These are phyloP conservation scores for Pegoplata infirma DNA, from an alignment of 2,888 invertebrate genomes.

Conservation along the genomic window DNA sequence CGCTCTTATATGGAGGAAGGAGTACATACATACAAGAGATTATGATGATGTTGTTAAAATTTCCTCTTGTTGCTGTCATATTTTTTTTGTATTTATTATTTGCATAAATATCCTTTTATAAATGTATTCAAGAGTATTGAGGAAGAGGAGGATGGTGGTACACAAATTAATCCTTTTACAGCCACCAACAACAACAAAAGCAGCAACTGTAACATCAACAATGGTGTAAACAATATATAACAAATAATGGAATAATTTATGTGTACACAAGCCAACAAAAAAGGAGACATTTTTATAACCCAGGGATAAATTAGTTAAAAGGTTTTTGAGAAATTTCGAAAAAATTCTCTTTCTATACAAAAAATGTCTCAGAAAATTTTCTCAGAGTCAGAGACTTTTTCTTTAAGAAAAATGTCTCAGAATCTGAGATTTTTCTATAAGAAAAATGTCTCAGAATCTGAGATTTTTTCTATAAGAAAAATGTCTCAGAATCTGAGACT, in stretches of 20 bases:
- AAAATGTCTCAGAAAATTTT: no score
- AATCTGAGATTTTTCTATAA: no score
- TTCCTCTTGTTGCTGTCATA: slow-evolving; percentile 29
- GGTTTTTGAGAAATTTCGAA: no score
- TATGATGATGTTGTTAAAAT: slow-evolving; percentile 13
- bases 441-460: no score
- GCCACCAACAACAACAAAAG: slow-evolving; percentile 16
- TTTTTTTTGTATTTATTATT: slow-evolving; percentile 18
- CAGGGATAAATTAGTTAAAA: no score
- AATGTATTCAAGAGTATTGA: slow-evolving; percentile 6
- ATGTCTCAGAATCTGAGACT: no score
- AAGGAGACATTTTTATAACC: neutral
- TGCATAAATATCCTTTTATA: slow-evolving; percentile 39
- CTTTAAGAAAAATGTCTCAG: no score
- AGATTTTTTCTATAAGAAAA: no score
- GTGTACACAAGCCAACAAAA: slow-evolving; percentile 13
- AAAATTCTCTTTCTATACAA: no score
- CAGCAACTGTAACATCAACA: slow-evolving; percentile 43
- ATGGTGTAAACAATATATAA: slow-evolving; percentile 49
- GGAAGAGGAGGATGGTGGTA: neutral
- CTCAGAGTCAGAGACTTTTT: no score
- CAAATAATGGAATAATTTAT: slow-evolving; percentile 48
- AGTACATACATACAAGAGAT: no score
- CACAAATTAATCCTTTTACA: slow-evolving; percentile 57
- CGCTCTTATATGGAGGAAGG: no score